These are phyloP conservation scores for Perognathus longimembris DNA, from an alignment of 2,113 vertebrate genomes.

Conservation along the genomic window DNA sequence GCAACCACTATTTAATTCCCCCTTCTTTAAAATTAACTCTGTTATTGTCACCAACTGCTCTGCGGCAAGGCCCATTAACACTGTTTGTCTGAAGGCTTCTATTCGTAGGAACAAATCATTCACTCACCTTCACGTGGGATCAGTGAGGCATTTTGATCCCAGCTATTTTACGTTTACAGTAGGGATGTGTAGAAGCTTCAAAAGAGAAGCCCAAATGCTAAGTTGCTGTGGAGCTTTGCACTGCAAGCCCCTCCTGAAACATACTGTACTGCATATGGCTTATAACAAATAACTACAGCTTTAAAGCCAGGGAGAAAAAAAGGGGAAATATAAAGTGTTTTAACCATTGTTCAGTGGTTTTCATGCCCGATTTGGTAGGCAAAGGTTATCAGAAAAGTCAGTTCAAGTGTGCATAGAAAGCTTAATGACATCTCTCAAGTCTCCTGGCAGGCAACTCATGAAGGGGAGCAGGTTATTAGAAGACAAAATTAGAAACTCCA, in stretches of 20 bases:
- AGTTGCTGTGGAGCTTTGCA: neutral
- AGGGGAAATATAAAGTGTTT: slow-evolving; percentile 71
- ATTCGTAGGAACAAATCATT: slow-evolving; percentile 75
- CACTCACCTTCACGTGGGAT: slow-evolving; percentile 60
- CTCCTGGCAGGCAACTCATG: slow-evolving; percentile 51
- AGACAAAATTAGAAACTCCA: slow-evolving; percentile 67
- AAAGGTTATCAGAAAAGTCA: slow-evolving; percentile 86
- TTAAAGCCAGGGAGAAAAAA: neutral
- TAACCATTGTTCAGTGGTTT: slow-evolving; percentile 80
- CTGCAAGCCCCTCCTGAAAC: slow-evolving; percentile 35
- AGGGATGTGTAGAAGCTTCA: neutral
- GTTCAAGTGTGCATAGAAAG: slow-evolving; percentile 72
- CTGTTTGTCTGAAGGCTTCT: slow-evolving; percentile 58
- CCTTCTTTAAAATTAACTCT: slow-evolving; percentile 78
- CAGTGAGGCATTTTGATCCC: neutral
- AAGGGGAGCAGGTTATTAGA: slow-evolving; percentile 64
- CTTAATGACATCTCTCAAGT: slow-evolving; percentile 68
- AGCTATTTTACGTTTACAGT: slow-evolving; percentile 52
- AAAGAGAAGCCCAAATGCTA: slow-evolving; percentile 20
- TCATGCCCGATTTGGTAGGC: slow-evolving; percentile 82
- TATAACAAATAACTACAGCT: slow-evolving; percentile 37
- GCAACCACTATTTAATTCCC: slow-evolving; percentile 76
- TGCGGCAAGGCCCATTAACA: slow-evolving; percentile 72
- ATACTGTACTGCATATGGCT: neutral
- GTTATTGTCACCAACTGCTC: slow-evolving; percentile 78